Percentiles rank a stretch among this genome's conserved stretches.
Evolutionary conservation across 2,888 invertebrate genomes (phyloP).

Genomic region (Alcis repandata): DNA sequence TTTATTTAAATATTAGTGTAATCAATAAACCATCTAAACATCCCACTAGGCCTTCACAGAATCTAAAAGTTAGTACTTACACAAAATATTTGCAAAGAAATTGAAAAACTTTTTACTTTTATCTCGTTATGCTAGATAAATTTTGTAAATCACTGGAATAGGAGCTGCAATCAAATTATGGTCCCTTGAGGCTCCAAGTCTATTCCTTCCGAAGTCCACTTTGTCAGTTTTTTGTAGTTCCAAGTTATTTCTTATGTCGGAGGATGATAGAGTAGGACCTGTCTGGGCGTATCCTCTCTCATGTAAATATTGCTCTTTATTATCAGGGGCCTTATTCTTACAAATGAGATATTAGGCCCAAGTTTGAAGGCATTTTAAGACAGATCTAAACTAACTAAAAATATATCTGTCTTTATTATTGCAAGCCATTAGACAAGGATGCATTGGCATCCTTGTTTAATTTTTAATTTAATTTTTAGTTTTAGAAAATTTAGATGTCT

Average conservation of each 20-base stretch:
- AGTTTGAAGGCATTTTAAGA: too few relatives aligned
- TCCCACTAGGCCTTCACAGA: background rate
- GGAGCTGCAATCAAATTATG: constrained; percentile 15
- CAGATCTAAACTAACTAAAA: too few relatives aligned
- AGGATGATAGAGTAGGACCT: constrained; percentile 5
- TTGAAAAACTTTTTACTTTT: constrained; percentile 7
- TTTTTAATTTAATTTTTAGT: too few relatives aligned
- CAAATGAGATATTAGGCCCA: too few relatives aligned
- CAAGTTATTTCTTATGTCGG: background rate
- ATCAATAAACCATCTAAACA: background rate
- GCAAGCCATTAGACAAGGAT: too few relatives aligned
- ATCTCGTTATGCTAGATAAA: background rate
- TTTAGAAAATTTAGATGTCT: too few relatives aligned
- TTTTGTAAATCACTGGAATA: constrained; percentile 13
- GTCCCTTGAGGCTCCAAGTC: constrained; percentile 8
- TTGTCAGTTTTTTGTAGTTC: constrained; percentile 4
- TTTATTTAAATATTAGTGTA: background rate
- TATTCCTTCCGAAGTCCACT: constrained; percentile 2
- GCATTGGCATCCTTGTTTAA: too few relatives aligned
- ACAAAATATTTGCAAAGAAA: background rate
- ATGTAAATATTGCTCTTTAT: background rate
- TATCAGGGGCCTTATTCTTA: too few relatives aligned
- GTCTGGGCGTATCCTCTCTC: background rate
- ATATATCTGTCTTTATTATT: too few relatives aligned
- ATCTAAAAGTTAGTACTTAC: background rate